Evolutionary conservation across 2,888 invertebrate species (phyloP).

Genomic region (Plemyria rubiginata): DNA sequence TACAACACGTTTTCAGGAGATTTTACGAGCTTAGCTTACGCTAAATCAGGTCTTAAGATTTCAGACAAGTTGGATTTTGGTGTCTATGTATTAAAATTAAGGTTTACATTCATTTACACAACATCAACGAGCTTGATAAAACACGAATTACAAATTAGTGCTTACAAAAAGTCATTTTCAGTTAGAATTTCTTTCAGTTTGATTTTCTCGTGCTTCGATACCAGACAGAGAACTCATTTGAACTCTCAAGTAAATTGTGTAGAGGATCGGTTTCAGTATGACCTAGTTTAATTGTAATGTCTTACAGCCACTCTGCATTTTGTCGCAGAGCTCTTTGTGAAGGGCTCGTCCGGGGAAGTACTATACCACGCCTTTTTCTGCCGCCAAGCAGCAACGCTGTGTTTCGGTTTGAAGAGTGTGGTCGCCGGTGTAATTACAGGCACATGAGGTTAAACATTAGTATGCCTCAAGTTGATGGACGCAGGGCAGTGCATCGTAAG

Average conservation of each 20-base stretch:
- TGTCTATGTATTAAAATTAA: slow-evolving; percentile 22
- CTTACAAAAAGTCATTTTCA: slow-evolving; percentile 5
- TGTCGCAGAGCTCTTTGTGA: too few species aligned
- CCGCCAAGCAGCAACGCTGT: too few species aligned
- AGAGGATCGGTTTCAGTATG: background rate
- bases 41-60: slow-evolving; percentile 53
- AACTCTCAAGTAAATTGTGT: background rate
- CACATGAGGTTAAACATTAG: too few species aligned
- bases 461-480: too few species aligned
- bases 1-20: slow-evolving; percentile 64
- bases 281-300: background rate
- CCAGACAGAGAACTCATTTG: background rate
- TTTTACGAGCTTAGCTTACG: slow-evolving; percentile 55
- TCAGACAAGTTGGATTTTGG: slow-evolving; percentile 34
- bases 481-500: too few species aligned
- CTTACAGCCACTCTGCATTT: too few species aligned
- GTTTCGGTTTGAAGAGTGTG: too few species aligned
- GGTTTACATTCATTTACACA: slow-evolving; percentile 10
- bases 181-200: background rate
- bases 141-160: slow-evolving; percentile 24
- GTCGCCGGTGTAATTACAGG: too few species aligned
- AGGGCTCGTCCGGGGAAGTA: too few species aligned
- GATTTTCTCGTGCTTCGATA: slow-evolving; percentile 3
- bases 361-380: too few species aligned
- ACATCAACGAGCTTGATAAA: slow-evolving; percentile 25